Conservation (phyloP, 2,888 invertebrate genomes). For the Phragmatobia fuliginosa region DNA sequence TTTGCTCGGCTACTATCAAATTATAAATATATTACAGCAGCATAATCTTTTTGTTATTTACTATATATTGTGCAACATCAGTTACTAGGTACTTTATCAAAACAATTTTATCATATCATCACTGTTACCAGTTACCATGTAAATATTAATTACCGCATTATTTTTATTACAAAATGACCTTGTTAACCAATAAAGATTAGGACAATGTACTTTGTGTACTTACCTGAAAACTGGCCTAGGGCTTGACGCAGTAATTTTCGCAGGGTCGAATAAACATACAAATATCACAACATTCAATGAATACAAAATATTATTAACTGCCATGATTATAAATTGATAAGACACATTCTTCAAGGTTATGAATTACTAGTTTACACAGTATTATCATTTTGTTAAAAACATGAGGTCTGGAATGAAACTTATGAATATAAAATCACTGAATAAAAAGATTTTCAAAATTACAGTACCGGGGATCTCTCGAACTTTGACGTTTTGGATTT, state of each 20-base stretch:
- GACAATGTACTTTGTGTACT: conserved; percentile 38
- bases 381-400: conserved; percentile 6
- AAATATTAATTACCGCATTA: neutral
- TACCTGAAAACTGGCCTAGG: conserved; percentile 22
- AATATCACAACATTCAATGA: conserved; percentile 3
- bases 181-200: conserved; percentile 31
- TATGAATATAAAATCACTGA: neutral
- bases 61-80: neutral
- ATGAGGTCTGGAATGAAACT: neutral
- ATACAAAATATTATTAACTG: conserved; percentile 3
- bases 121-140: neutral
- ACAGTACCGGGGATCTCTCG: conserved; percentile 28
- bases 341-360: conserved; percentile 38
- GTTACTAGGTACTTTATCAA: conserved; percentile 1
- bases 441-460: conserved; percentile 18
- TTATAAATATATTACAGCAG: neutral
- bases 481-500: conserved; percentile 22
- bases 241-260: conserved; percentile 1
- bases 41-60: neutral
- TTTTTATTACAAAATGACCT: conserved; percentile 30
- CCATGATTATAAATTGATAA: conserved; percentile 16
- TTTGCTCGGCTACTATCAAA: neutral
- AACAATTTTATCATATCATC: neutral
- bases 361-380: conserved; percentile 10
- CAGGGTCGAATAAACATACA: conserved; percentile 5